Evolutionary conservation across 2,888 invertebrate genomes (phyloP).

Genomic region (Dryococelus australis): DNA sequence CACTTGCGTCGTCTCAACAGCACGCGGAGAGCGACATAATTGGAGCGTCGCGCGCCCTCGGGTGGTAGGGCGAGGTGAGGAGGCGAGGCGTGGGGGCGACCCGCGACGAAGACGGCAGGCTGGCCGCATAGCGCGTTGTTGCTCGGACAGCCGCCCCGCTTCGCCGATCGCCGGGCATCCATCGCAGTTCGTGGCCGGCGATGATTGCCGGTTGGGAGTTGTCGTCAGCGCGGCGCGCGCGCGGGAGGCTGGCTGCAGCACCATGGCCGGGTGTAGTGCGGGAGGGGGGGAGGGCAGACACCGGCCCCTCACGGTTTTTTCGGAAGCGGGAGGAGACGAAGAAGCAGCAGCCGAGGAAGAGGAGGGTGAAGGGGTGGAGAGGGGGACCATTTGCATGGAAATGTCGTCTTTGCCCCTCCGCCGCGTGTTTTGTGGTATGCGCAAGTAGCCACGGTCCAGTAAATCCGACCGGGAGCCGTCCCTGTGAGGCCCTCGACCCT

Average conservation of each 20-base stretch:
- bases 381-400: slow-evolving; percentile 1
- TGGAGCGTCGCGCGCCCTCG: too few relatives aligned
- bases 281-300: background rate
- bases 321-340: background rate
- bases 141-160: background rate
- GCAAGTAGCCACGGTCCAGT: slow-evolving; percentile 9
- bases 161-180: slow-evolving; percentile 9
- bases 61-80: background rate
- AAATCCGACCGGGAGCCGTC: background rate
- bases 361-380: background rate
- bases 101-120: background rate
- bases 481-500: background rate
- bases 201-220: slow-evolving; percentile 10
- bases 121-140: background rate
- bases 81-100: background rate
- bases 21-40: too few relatives aligned
- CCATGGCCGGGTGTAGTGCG: too few relatives aligned
- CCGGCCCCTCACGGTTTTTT: background rate
- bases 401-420: slow-evolving; percentile 6
- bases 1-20: too few relatives aligned
- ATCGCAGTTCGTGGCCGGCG: background rate
- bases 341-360: background rate
- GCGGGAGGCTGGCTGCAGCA: background rate
- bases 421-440: slow-evolving; percentile 10
- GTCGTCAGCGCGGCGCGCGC: background rate